Evolutionary conservation across 2,113 vertebrate genomes (phyloP), one percentile per base, ranked within the genome.

Genomic region (Daphoenositta chrysoptera): DNA sequence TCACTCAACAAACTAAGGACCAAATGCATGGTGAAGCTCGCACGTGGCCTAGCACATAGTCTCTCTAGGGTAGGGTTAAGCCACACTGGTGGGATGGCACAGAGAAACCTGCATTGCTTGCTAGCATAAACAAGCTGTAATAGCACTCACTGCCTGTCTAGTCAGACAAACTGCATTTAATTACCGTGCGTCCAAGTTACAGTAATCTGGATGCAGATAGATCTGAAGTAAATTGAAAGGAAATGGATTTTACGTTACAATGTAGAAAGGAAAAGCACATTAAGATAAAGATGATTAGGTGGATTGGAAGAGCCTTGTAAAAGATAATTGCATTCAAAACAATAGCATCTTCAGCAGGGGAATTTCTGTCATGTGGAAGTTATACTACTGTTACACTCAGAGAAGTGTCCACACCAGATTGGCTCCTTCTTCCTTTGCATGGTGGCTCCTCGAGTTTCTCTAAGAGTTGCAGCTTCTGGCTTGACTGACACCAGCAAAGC

Each of bases 151-250:
- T 82, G 91, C 82, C 87, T 95, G 94, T 91, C 96, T 81, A 57
- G 93, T 95, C 83, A 93, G 94, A 92, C 60, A 93, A 96, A 96
- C 92, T 7, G 1, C 88, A 95, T 97, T 97, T 94, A 97, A 97
- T 95, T 97, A 97, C 87, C 10, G 1, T 68, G 92, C n/a, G 11
- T 64, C 70, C 86, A 71, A 89, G 77, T 63, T 85, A 88, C 72
- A 89, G 89, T 96, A 90, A 96, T 96, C 93, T 95, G 90, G 88
- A 89, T 89, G 90, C 90, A 89, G 96, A 89, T 45, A 95, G 88
- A 91, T 45, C 61, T 54, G 77, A 68, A 90, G 89, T 68, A 93
- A 97, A 96, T 93, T 82, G 94, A 96, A 94, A 95, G 96, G 93
- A 96, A 97, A 97, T 93, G 72, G 80, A 86, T 93, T 97, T 96